Conservation (phyloP, 2,113 vertebrate genomes). For the Mesocricetus auratus region DNA sequence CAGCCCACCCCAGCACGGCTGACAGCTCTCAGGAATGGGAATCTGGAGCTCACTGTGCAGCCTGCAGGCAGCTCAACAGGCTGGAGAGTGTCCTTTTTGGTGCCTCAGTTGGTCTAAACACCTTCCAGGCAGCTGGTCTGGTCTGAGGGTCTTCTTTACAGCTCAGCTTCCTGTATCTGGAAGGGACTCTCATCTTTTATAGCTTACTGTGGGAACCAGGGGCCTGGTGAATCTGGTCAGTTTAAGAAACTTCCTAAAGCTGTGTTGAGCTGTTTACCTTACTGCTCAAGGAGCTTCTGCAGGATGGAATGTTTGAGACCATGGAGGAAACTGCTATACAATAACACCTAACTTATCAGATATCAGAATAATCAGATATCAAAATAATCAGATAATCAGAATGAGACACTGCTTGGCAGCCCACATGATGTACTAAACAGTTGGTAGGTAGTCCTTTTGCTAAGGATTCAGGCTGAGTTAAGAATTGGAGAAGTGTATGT, state of each 20-base stretch:
- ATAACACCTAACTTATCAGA: neutral
- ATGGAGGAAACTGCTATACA: neutral
- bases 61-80: neutral
- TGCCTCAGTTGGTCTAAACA: neutral
- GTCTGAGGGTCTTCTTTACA: neutral
- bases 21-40: neutral
- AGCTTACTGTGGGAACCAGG: neutral
- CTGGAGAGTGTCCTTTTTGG: neutral
- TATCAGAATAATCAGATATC: neutral
- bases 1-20: neutral
- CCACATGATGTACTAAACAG: neutral
- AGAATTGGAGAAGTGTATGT: neutral
- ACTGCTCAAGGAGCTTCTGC: neutral
- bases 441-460: neutral
- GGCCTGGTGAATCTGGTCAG: neutral
- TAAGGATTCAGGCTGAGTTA: constrained; percentile 25
- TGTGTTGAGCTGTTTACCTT: neutral
- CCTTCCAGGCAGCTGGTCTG: too few species aligned
- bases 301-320: neutral
- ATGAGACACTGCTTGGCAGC: neutral
- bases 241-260: neutral
- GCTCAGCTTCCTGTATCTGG: neutral
- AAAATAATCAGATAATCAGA: neutral
- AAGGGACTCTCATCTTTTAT: neutral
- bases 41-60: neutral